Conservation (phyloP, 2,888 invertebrate species). For the Leptinotarsa rubiginosa region DNA sequence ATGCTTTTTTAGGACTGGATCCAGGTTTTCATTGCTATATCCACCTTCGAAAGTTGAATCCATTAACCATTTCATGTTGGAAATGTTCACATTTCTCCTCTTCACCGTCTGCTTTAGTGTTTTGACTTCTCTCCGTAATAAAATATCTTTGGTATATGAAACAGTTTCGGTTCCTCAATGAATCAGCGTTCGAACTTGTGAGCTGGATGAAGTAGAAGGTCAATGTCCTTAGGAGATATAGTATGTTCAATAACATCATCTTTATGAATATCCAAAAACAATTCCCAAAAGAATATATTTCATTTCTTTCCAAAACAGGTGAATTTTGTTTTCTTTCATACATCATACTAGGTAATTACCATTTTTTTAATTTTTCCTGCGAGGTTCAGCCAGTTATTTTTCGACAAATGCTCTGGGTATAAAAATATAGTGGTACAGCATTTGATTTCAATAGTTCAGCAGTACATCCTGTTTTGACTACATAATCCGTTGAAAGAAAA, state of each 20-base stretch:
- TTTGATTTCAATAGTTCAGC: no score
- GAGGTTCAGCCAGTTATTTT: no score
- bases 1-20: slow-evolving; percentile 38
- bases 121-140: slow-evolving; percentile 22
- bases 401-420: no score
- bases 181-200: slow-evolving; percentile 17
- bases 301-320: slow-evolving; percentile 13
- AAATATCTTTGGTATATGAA: slow-evolving; percentile 18
- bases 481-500: no score
- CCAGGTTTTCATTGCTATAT: slow-evolving; percentile 38
- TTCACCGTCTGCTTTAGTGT: slow-evolving; percentile 1
- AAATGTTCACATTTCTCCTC: slow-evolving; percentile 26
- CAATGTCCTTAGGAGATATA: slow-evolving; percentile 4
- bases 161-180: slow-evolving; percentile 23
- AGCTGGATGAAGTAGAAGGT: slow-evolving; percentile 15
- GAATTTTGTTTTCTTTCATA: neutral
- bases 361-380: no score
- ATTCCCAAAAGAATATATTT: slow-evolving; percentile 5
- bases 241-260: slow-evolving; percentile 7
- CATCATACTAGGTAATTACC: no score
- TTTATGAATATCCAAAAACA: neutral
- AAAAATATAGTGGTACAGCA: no score
- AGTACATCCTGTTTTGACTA: no score
- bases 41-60: slow-evolving; percentile 32
- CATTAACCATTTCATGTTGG: slow-evolving; percentile 38